Percentiles rank a stretch among this genome's conserved stretches.
phyloP scores from a whole-genome alignment of 2,113 vertebrate species.

The Aegypius monachus region DNA sequence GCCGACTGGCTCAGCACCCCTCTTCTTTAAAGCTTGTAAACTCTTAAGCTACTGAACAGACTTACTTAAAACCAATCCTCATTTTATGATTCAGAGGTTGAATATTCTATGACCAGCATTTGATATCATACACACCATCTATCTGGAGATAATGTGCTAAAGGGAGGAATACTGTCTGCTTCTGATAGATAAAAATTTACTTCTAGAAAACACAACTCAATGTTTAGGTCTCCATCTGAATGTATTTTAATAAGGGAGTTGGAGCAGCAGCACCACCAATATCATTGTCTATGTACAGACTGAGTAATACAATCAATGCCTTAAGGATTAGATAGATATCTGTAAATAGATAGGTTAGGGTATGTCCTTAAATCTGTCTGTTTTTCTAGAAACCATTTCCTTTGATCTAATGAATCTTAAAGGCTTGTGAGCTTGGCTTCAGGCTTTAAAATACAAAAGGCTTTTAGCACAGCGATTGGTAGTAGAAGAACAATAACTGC shows the following conservation, averaged over 20 bases:
- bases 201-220: background rate
- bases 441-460: conserved; percentile 33
- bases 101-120: background rate
- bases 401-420: conserved; percentile 56
- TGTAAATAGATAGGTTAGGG: conserved; percentile 39
- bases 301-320: background rate
- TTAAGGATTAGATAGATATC: conserved; percentile 17
- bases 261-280: background rate
- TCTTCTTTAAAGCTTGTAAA: background rate
- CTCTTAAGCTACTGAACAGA: background rate
- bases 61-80: background rate
- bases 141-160: background rate
- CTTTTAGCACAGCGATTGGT: background rate
- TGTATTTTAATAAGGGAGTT: background rate
- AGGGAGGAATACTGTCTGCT: background rate
- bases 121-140: background rate
- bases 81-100: background rate
- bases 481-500: background rate
- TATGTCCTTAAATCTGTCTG: conserved; percentile 44
- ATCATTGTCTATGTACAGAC: background rate
- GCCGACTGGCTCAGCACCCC: background rate
- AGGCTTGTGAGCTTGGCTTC: conserved; percentile 42
- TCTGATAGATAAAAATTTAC: background rate
- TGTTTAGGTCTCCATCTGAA: background rate
- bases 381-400: conserved; percentile 23